A percentile compares a stretch with the other conserved stretches of the same genome.
Evolutionary conservation across 2,113 vertebrate genomes (phyloP).

Genomic region (Pleuronectes platessa): DNA sequence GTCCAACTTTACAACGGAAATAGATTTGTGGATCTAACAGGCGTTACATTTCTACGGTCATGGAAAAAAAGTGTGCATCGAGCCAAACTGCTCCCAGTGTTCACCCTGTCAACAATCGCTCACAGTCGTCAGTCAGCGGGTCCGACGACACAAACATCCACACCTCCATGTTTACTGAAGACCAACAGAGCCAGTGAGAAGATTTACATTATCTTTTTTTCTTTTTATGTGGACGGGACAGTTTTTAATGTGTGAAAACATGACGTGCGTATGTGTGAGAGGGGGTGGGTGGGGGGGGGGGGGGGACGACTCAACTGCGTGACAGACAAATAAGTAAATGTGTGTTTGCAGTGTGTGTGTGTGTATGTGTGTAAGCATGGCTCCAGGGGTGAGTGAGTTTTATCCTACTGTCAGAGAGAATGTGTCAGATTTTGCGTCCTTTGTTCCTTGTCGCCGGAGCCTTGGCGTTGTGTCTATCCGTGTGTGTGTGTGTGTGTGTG

Average conservation of each 20-base stretch:
- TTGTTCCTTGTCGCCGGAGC: constrained; percentile 75
- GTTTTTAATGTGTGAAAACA: constrained; percentile 37
- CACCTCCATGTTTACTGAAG: background rate
- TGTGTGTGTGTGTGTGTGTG: constrained; percentile 29
- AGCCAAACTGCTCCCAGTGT: constrained; percentile 16
- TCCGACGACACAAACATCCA: background rate
- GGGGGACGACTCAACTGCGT: background rate
- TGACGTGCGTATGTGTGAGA: constrained; percentile 37
- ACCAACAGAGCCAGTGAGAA: background rate
- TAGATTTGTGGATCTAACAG: background rate
- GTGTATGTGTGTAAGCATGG: constrained; percentile 56
- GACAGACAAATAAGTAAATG: constrained; percentile 51
- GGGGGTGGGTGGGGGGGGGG: constrained; percentile 23
- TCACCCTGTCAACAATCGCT: constrained; percentile 3
- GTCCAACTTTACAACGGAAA: background rate
- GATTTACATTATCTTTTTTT: background rate
- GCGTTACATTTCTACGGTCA: background rate
- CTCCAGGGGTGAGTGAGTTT: constrained; percentile 77
- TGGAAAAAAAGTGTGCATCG: background rate
- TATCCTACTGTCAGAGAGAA: constrained; percentile 80
- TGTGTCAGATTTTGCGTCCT: constrained; percentile 81
- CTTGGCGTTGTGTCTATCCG: constrained; percentile 70
- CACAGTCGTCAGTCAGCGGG: background rate
- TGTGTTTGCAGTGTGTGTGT: constrained; percentile 33
- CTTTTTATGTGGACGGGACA: background rate